A percentile compares a stretch with the other conserved stretches of the same genome.
Evolutionary conservation across 2,888 invertebrate genomes (phyloP).

Genomic region (Metellina segmentata): DNA sequence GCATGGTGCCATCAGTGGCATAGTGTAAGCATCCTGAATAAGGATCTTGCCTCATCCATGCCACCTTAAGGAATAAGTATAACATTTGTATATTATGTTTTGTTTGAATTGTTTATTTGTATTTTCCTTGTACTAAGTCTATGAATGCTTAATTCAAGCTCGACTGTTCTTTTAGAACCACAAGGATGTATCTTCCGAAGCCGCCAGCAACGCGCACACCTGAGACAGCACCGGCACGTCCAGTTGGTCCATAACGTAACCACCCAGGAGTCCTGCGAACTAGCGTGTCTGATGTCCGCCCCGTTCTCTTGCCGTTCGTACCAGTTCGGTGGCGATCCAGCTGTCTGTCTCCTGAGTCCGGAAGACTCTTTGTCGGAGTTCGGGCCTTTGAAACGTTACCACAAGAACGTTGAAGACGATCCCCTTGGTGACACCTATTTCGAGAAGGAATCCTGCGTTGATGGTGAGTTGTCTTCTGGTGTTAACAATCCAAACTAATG

Average conservation of each 20-base stretch:
- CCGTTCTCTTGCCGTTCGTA: conserved; percentile 74
- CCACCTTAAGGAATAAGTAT: too few relatives aligned
- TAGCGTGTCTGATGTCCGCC: conserved; percentile 54
- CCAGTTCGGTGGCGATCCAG: conserved; percentile 39
- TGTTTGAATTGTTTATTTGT: too few relatives aligned
- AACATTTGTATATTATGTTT: too few relatives aligned
- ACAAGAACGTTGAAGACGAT: not conserved
- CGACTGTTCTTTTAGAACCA: conserved; percentile 48
- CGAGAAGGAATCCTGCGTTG: conserved; percentile 74
- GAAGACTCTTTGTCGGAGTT: conserved; percentile 61
- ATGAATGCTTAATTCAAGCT: too few relatives aligned
- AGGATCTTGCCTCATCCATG: too few relatives aligned
- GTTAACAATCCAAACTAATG: too few relatives aligned
- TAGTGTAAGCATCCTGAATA: too few relatives aligned
- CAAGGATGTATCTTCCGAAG: conserved; percentile 64
- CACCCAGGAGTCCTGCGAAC: conserved; percentile 54
- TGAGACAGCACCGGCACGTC: conserved; percentile 54
- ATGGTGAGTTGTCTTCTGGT: conserved; percentile 46
- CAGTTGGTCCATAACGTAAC: conserved; percentile 55
- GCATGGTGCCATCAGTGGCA: too few relatives aligned
- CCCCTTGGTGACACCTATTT: conserved; percentile 12
- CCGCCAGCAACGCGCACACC: conserved; percentile 42
- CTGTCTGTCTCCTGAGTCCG: conserved; percentile 65
- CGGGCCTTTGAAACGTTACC: not conserved
- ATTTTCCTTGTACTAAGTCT: too few relatives aligned